Base-by-base conservation (phyloP, 2,888 invertebrate species). In the Prosapia bicincta region DNA sequence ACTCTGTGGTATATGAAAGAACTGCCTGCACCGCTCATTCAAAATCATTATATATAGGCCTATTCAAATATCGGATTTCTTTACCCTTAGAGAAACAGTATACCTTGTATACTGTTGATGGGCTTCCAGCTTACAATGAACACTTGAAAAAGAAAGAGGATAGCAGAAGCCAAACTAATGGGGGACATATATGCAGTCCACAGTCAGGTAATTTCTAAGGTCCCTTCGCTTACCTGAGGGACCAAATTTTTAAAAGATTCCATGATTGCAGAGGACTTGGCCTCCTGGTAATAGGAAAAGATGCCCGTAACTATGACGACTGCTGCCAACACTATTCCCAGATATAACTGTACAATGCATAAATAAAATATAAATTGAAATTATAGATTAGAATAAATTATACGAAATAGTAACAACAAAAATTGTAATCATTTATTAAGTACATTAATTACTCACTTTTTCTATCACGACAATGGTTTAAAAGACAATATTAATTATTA, bases 181-280 rank as follows among this genome's bases (percentile, higher is more conserved):
- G 25, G 54, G 20, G 13, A 54, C 20, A 15, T 9, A 38, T 38
- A 38, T 38, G 38, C 38, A 38, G 38, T 38, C 38, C 38, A 38
- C 10, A 38, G 1, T 13, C 2, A 38, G 38, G 38, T 54, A 5
- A 54, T 20, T 69, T 13, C 72, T 68, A 32, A 65, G 74, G 74
- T 69, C 74, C 43, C 73, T 66, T 30, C 23, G 38, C 65, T 76
- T 79, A 82, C 82, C 84, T 88, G 87, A 75, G 97, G 97, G 83
- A 97, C 96, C 94, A 98, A 95, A 89, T 97, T 96, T 88, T 97
- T 98, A 90, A 98, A 98, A 74, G 97, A 97, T 87, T 98, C 98
- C 98, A 99, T 98, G 87, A 99, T 98, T 87, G 95, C 96, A 82
- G 97, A 97, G 85, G 96, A 97, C 89, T 98, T 98, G 87, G 96